phyloP scores from a whole-genome alignment of 2,797 vertebrate genomes.

The Lithobates pipiens region DNA sequence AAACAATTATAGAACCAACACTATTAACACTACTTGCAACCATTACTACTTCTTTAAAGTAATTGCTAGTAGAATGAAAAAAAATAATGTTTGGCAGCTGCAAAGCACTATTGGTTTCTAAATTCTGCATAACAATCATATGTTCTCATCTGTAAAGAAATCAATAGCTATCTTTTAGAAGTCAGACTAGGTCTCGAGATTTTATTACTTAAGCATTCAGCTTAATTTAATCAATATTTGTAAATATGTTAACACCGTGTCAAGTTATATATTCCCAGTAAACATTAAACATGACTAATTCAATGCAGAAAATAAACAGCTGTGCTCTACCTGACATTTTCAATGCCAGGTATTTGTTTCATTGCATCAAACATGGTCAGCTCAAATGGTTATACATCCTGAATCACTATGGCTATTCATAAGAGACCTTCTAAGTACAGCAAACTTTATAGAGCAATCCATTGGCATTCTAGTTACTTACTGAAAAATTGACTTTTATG shows the following conservation, averaged over 20 bases:
- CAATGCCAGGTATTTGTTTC: not conserved
- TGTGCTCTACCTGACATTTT: not conserved
- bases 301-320: not conserved
- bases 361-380: not conserved
- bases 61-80: not conserved
- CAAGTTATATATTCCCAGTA: not conserved
- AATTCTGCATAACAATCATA: slow-evolving; percentile 25
- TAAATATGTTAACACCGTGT: slow-evolving; percentile 17
- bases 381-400: slow-evolving; percentile 13
- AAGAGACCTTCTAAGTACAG: slow-evolving; percentile 7
- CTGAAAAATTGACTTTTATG: not conserved
- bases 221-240: slow-evolving; percentile 38
- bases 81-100: not conserved
- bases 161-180: slow-evolving; percentile 22
- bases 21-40: not conserved
- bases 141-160: slow-evolving; percentile 19
- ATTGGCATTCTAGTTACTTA: not conserved
- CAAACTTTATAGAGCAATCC: slow-evolving; percentile 19
- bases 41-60: not conserved
- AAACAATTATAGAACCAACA: not conserved
- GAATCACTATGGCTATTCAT: slow-evolving; percentile 3
- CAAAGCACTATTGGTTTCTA: not conserved
- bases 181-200: slow-evolving; percentile 10
- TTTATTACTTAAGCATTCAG: not conserved
- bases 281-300: not conserved